Evolutionary conservation across 2,888 invertebrate genomes (phyloP).

Genomic region (Icerya purchasi): DNA sequence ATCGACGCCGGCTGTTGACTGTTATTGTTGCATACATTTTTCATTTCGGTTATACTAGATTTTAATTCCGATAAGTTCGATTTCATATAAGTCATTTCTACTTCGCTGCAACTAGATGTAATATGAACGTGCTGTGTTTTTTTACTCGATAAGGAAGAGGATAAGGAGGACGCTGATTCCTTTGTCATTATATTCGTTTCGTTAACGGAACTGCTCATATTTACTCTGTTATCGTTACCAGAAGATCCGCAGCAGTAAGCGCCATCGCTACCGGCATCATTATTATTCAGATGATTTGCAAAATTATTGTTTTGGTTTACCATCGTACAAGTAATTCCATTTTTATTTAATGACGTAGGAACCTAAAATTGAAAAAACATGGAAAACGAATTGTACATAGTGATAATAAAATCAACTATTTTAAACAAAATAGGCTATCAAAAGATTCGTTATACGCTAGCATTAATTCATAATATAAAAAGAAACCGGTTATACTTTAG

Average conservation of each 20-base stretch:
- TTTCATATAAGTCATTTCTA: slow-evolving; percentile 61
- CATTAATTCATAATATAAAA: no score
- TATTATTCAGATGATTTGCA: neutral
- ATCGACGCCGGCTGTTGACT: slow-evolving; percentile 1
- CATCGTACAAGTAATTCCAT: neutral
- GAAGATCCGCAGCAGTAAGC: neutral
- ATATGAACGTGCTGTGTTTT: slow-evolving; percentile 28
- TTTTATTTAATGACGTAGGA: neutral
- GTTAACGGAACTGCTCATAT: neutral
- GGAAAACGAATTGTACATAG: neutral
- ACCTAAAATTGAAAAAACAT: no score
- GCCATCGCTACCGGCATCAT: neutral
- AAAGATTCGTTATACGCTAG: no score
- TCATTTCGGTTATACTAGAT: slow-evolving; percentile 68
- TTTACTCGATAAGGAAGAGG: slow-evolving; percentile 27
- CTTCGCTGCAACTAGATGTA: slow-evolving; percentile 30
- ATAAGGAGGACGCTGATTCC: slow-evolving; percentile 22
- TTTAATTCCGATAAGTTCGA: slow-evolving; percentile 55
- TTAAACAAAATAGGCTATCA: neutral
- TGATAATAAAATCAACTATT: neutral
- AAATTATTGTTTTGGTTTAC: neutral
- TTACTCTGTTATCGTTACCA: neutral
- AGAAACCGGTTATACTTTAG: no score
- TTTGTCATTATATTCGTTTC: neutral
- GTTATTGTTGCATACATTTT: slow-evolving; percentile 33